These are phyloP conservation scores for Drosophila kambysellisi DNA, from an alignment of 2,888 invertebrate genomes.

Conservation along the genomic window DNA sequence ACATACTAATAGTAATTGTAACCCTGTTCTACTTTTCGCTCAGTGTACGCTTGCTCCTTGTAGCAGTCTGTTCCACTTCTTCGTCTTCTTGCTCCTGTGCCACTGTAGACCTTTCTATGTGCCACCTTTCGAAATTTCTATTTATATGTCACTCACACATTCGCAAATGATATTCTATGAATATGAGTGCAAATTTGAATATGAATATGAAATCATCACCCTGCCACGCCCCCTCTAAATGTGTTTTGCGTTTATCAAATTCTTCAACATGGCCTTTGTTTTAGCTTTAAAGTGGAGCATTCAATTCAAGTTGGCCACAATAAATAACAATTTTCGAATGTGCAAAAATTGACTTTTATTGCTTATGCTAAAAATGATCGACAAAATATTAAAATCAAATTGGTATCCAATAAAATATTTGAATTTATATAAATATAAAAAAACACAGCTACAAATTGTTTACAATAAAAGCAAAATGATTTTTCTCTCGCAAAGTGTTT, in stretches of 20 bases:
- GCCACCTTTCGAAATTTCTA: constrained; percentile 55
- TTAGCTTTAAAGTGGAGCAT: not conserved
- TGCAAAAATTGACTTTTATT: not conserved
- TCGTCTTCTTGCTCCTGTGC: constrained; percentile 2
- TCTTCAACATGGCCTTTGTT: constrained; percentile 11
- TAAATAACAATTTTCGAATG: not conserved
- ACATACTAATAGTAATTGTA: not conserved
- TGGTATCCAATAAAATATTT: not conserved
- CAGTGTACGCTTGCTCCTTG: constrained; percentile 15
- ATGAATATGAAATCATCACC: constrained; percentile 14
- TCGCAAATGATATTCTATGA: constrained; percentile 2
- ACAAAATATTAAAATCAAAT: not conserved
- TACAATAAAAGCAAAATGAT: not conserved
- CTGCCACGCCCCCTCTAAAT: too few relatives aligned
- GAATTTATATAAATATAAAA: not conserved
- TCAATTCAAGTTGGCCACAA: not conserved
- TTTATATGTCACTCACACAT: constrained; percentile 41
- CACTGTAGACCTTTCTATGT: constrained; percentile 19
- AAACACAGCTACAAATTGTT: not conserved
- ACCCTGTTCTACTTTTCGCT: not conserved
- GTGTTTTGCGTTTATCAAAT: constrained; percentile 20
- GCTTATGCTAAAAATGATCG: not conserved
- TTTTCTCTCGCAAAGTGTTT: not conserved
- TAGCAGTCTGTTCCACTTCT: not conserved
- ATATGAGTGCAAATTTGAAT: constrained; percentile 34